Percentiles rank a stretch among this genome's conserved stretches.
These are phyloP conservation scores for Drosophila arizonae DNA, from an alignment of 1,140 invertebrate species.

Conservation along the genomic window DNA sequence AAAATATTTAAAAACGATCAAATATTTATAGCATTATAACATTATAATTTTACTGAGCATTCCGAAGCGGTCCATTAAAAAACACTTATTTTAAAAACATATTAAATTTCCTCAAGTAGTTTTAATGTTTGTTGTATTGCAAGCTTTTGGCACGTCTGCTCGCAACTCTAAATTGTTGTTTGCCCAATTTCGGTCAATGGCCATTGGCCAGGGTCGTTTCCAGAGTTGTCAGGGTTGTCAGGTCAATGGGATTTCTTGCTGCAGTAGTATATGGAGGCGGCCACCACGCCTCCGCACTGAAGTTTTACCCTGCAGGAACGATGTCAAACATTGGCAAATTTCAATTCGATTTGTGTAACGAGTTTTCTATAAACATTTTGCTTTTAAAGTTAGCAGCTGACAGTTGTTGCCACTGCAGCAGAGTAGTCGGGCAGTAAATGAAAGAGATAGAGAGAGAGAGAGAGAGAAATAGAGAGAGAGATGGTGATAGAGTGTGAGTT, in stretches of 20 bases:
- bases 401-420: constrained; percentile 21
- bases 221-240: constrained; percentile 16
- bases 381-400: constrained; percentile 77
- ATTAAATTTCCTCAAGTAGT: no score
- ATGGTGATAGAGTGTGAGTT: constrained; percentile 34
- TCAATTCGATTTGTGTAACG: constrained; percentile 80
- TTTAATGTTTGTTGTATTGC: not conserved
- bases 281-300: constrained; percentile 15
- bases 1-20: no score
- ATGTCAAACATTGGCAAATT: constrained; percentile 60
- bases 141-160: constrained; percentile 8
- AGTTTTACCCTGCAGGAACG: constrained; percentile 34
- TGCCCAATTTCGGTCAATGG: constrained; percentile 22
- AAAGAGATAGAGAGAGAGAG: not conserved
- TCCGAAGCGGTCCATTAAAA: no score
- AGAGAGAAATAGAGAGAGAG: not conserved
- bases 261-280: constrained; percentile 10
- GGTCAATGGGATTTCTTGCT: not conserved
- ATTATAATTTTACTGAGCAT: no score
- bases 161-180: not conserved
- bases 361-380: constrained; percentile 81
- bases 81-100: no score
- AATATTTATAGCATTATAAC: no score
- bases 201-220: constrained; percentile 7
- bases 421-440: constrained; percentile 46